phyloP scores from a whole-genome alignment of 2,888 invertebrate species.

The Glaucopsyche alexis region DNA sequence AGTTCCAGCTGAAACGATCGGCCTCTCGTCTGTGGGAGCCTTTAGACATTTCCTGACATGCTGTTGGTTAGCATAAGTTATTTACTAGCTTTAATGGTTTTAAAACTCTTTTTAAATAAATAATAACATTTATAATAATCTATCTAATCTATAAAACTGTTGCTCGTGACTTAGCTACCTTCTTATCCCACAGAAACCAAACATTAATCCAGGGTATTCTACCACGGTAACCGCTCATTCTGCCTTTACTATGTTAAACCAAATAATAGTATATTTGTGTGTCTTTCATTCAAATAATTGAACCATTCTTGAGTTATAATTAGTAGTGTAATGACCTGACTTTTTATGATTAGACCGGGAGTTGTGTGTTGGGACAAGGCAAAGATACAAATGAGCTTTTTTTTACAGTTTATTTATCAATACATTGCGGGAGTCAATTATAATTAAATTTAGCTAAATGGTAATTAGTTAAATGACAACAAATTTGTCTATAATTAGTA shows the following conservation, averaged over 20 bases:
- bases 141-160: too few species aligned
- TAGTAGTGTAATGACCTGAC: neutral
- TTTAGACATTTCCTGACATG: too few species aligned
- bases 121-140: too few species aligned
- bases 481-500: slow-evolving; percentile 9
- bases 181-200: too few species aligned
- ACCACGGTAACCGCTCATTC: neutral
- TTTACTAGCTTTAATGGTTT: too few species aligned
- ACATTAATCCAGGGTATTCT: neutral
- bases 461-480: neutral
- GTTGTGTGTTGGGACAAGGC: neutral
- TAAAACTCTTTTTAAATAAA: too few species aligned
- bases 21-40: too few species aligned
- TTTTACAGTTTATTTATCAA: neutral
- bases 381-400: neutral
- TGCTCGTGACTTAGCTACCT: too few species aligned
- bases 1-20: too few species aligned
- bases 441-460: slow-evolving; percentile 3
- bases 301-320: neutral
- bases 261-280: neutral
- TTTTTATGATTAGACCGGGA: neutral
- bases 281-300: neutral
- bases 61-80: too few species aligned
- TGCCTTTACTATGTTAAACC: too few species aligned
- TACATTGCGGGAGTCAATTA: neutral